Base-by-base conservation (phyloP, 2,797 vertebrate genomes). In the Enteromius viviparus region DNA sequence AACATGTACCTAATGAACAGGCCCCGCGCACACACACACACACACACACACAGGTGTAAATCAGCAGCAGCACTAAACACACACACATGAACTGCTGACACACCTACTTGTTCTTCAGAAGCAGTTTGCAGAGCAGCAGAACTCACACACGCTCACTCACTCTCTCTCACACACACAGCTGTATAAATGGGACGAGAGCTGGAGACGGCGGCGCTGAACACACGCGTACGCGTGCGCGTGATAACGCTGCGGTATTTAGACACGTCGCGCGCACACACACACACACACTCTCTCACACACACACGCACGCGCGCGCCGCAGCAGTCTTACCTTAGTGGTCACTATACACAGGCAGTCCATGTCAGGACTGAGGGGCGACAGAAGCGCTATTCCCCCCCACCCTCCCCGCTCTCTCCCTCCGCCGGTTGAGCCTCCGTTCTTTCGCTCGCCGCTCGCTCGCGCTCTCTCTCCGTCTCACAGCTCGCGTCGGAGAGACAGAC, bases 271-370 rank as follows among this genome's bases (percentile, higher is more conserved):
- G 2, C 68, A 15, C 74, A 78, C 74, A 21, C 76, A 78, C 74
- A 21, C 76, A 60, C 70, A 34, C 81, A 26, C 78, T 1, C n/a
- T 0, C 55, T 4, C 55, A 12, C 74, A 40, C 72, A 74, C 71
- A 47, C 81, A 42, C 78, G 55, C 71, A 47, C 81, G 53, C 78
- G 47, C 53, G 65, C 69, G 75, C 42, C 45, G 29, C 76, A n/a
- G 81, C 77, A 11, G 37, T 79, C 88, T 89, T 87, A 90, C 89
- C 89, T 90, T 90, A 76, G 89, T 90, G 86, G 89, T 90, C 87
- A 90, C 89, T 87, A 90, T 90, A 84, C 89, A 90, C 87, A 90
- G 89, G 83, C 89, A 90, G 85, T 90, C 89, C 89, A 90, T 89
- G 85, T 84, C 88, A 87, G 87, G 87, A 87, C 83, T 87, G 81